Conservation (phyloP, 2,797 vertebrate genomes). For the Ciconia nigra region DNA sequence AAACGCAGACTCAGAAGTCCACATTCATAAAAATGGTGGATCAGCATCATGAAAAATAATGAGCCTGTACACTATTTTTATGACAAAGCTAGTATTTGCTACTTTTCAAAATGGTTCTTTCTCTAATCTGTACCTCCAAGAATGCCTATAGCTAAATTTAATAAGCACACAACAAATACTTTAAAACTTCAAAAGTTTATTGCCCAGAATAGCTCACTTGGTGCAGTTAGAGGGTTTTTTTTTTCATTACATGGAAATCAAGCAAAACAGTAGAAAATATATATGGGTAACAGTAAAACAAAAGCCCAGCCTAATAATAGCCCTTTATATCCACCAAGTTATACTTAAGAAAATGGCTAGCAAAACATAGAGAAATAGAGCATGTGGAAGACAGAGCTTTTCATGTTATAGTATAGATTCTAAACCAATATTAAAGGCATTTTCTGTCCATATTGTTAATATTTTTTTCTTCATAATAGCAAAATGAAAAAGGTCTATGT, state of each 20-base stretch:
- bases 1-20: neutral
- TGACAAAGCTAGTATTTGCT: neutral
- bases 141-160: neutral
- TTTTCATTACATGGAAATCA: conserved; percentile 61
- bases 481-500: conserved; percentile 8
- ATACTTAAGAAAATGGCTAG: conserved; percentile 42
- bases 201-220: conserved; percentile 71
- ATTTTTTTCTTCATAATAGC: neutral
- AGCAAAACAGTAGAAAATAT: conserved; percentile 72
- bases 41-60: neutral
- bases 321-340: conserved; percentile 48
- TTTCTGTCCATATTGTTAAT: neutral
- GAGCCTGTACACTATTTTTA: neutral
- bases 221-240: neutral
- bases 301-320: conserved; percentile 50
- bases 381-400: neutral
- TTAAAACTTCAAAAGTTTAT: conserved; percentile 79
- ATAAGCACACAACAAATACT: conserved; percentile 41
- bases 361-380: neutral
- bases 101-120: neutral
- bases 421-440: conserved; percentile 7
- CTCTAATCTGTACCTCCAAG: neutral
- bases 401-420: neutral
- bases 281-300: conserved; percentile 39
- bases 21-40: neutral